phyloP scores from a whole-genome alignment of 2,113 vertebrate species.

The Cepphus grylle region DNA sequence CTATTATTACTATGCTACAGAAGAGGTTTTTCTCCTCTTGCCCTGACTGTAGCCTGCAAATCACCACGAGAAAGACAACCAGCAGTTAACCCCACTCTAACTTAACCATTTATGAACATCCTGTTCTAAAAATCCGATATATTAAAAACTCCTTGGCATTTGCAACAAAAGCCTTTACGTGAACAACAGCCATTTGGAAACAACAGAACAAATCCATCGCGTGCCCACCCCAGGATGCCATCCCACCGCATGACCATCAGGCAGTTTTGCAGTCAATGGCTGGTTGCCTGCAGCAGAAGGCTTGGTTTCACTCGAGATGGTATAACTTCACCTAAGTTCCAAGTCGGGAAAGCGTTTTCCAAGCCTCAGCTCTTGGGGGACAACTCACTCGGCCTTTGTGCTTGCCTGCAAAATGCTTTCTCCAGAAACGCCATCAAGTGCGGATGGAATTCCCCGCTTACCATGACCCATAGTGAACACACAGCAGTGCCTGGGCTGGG shows the following conservation, averaged over 20 bases:
- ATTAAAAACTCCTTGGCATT: neutral
- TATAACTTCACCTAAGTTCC: neutral
- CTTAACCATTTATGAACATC: neutral
- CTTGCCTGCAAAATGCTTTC: neutral
- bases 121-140: neutral
- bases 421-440: neutral
- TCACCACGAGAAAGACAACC: neutral
- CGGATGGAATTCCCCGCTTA: neutral
- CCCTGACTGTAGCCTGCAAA: neutral
- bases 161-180: neutral
- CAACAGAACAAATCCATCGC: neutral
- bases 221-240: neutral
- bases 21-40: neutral
- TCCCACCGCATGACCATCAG: fast-evolving
- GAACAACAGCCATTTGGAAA: neutral
- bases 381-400: neutral
- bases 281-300: neutral
- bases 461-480: neutral
- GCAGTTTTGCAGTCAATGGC: neutral
- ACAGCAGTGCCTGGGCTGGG: neutral
- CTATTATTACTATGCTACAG: neutral
- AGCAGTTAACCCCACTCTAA: neutral
- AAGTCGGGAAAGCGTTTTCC: neutral
- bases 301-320: neutral
- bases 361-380: neutral